Conservation (phyloP, 2,797 vertebrate genomes). For the Kryptopterus vitreolus region DNA sequence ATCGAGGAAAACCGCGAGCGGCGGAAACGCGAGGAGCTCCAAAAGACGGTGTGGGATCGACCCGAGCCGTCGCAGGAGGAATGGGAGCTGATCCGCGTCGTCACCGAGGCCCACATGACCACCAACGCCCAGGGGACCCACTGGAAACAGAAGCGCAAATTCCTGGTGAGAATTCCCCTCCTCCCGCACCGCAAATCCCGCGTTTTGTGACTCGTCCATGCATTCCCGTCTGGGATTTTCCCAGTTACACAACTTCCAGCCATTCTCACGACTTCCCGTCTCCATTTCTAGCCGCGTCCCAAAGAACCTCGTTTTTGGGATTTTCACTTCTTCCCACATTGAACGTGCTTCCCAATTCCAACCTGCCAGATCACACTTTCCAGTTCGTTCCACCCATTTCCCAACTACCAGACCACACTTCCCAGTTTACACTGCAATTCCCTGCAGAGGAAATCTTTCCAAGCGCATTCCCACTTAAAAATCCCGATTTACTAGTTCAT, state of each 20-base stretch:
- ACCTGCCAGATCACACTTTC: background rate
- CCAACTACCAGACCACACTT: background rate
- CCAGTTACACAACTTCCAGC: background rate
- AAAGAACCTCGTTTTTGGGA: background rate
- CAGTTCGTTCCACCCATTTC: slow-evolving; percentile 24
- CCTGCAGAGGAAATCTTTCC: too few relatives aligned
- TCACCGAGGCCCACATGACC: slow-evolving; percentile 93
- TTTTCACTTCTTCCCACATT: background rate
- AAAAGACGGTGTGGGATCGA: slow-evolving; percentile 88
- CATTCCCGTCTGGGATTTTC: background rate
- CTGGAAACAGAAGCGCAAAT: slow-evolving; percentile 98
- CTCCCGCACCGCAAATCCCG: slow-evolving; percentile 23
- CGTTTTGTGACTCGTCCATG: slow-evolving; percentile 3
- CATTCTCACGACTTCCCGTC: too few relatives aligned
- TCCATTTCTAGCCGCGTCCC: too few relatives aligned
- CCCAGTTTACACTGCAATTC: background rate
- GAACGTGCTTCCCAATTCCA: background rate
- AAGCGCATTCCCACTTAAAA: too few relatives aligned
- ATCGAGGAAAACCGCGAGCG: slow-evolving; percentile 96
- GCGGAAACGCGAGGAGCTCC: slow-evolving; percentile 85
- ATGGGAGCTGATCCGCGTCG: slow-evolving; percentile 94
- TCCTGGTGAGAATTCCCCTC: slow-evolving; percentile 84
- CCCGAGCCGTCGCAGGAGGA: slow-evolving; percentile 91
- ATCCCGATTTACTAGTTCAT: too few relatives aligned
- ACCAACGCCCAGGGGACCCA: slow-evolving; percentile 98